These are phyloP conservation scores for Eutolmus rufibarbis DNA, from an alignment of 2,888 invertebrate species.

Conservation along the genomic window DNA sequence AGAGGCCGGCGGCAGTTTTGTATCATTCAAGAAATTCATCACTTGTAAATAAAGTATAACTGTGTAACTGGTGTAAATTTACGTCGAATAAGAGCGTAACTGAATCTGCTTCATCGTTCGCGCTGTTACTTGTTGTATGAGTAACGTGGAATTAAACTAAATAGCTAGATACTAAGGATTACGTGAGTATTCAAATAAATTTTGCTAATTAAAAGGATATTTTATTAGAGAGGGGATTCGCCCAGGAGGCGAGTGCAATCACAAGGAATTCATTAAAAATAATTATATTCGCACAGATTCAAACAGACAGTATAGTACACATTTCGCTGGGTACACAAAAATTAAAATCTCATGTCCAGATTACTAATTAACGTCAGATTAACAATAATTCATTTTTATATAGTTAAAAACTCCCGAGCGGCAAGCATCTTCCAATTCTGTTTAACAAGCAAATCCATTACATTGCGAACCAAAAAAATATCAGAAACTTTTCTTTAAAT, in stretches of 20 bases:
- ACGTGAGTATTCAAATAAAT: conserved; percentile 19
- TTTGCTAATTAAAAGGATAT: conserved; percentile 23
- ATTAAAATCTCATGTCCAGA: not conserved
- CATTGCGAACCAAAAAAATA: not conserved
- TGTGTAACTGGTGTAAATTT: not conserved
- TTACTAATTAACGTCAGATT: not conserved
- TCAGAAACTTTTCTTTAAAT: not conserved
- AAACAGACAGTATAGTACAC: not conserved
- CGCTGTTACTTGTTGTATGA: conserved; percentile 10
- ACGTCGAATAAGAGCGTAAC: not conserved
- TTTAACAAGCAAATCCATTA: not conserved
- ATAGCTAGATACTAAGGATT: conserved; percentile 13
- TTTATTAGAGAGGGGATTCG: not conserved
- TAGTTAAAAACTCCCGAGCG: not conserved
- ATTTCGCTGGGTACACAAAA: not conserved
- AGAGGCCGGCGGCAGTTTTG: conserved; percentile 73
- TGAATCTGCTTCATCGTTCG: conserved; percentile 19
- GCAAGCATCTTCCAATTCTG: not conserved
- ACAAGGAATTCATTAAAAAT: not conserved
- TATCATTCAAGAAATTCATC: conserved; percentile 63
- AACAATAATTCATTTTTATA: not conserved
- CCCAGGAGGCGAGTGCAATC: not conserved
- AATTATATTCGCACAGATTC: not conserved
- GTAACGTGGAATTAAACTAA: not conserved
- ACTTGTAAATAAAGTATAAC: conserved; percentile 60